These are phyloP conservation scores for Ammospiza maritima DNA, from an alignment of 2,797 vertebrate genomes.

Conservation along the genomic window DNA sequence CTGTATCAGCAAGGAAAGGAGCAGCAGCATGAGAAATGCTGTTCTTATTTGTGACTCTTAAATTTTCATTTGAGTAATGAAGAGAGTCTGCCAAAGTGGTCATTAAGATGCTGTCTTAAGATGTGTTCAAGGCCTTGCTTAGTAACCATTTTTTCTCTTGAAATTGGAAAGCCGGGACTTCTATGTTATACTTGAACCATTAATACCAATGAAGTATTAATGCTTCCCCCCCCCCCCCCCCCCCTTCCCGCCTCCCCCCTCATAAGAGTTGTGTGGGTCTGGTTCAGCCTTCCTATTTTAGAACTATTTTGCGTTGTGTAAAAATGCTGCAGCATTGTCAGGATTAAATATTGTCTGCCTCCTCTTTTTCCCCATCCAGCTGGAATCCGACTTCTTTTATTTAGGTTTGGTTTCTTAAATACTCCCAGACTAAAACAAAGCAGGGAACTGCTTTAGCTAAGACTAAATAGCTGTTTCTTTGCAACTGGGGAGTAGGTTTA, in stretches of 20 bases:
- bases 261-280: background rate
- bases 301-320: background rate
- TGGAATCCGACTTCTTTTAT: background rate
- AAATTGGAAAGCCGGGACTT: background rate
- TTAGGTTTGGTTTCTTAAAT: background rate
- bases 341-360: background rate
- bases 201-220: background rate
- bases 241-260: too few relatives aligned
- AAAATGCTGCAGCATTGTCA: background rate
- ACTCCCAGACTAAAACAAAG: background rate
- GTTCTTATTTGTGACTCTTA: background rate
- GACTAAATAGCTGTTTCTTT: background rate
- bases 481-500: background rate
- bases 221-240: fast-evolving
- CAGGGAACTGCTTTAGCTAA: background rate
- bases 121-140: background rate
- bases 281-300: background rate
- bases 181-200: background rate
- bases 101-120: background rate
- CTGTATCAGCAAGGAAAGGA: background rate
- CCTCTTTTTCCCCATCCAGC: background rate
- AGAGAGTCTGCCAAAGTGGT: background rate
- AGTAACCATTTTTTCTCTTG: background rate
- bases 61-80: background rate
- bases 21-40: background rate